Evolutionary conservation across 1,140 invertebrate genomes (phyloP).

Genomic region (Drosophila lacertosa): DNA sequence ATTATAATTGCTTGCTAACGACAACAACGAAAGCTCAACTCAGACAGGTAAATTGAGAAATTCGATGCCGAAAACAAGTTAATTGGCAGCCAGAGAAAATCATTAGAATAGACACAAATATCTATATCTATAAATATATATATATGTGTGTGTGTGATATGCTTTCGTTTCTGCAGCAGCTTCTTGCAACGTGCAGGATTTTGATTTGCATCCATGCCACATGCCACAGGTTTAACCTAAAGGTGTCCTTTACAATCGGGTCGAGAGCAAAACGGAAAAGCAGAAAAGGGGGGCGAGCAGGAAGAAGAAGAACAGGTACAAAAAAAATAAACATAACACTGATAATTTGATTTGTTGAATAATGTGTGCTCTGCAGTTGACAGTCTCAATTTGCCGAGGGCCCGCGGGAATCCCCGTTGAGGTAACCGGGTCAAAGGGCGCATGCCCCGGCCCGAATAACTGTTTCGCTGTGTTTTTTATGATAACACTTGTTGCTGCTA

Average conservation of each 20-base stretch:
- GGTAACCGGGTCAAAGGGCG: conserved; percentile 12
- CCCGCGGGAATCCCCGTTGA: conserved; percentile 23
- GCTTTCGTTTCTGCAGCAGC: too few species aligned
- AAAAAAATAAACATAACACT: conserved; percentile 17
- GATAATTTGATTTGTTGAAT: conserved; percentile 57
- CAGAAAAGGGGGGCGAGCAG: conserved; percentile 23
- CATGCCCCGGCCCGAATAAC: conserved; percentile 19
- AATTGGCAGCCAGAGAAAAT: too few species aligned
- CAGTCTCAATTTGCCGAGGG: conserved; percentile 51
- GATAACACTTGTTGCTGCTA: conserved; percentile 10
- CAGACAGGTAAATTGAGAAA: background rate
- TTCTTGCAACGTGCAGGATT: too few species aligned
- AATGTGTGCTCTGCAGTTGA: conserved; percentile 39
- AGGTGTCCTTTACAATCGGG: too few species aligned
- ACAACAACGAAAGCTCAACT: background rate
- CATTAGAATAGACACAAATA: too few species aligned
- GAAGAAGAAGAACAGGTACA: conserved; percentile 27
- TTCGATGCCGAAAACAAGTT: too few species aligned
- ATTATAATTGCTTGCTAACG: too few species aligned
- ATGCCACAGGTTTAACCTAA: too few species aligned
- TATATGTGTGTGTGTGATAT: too few species aligned
- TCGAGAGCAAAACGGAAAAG: conserved; percentile 1
- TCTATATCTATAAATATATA: too few species aligned
- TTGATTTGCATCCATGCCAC: too few species aligned
- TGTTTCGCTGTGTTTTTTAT: conserved; percentile 4